Conservation (phyloP, 2,797 vertebrate genomes). For the Malurus leucopterus region DNA sequence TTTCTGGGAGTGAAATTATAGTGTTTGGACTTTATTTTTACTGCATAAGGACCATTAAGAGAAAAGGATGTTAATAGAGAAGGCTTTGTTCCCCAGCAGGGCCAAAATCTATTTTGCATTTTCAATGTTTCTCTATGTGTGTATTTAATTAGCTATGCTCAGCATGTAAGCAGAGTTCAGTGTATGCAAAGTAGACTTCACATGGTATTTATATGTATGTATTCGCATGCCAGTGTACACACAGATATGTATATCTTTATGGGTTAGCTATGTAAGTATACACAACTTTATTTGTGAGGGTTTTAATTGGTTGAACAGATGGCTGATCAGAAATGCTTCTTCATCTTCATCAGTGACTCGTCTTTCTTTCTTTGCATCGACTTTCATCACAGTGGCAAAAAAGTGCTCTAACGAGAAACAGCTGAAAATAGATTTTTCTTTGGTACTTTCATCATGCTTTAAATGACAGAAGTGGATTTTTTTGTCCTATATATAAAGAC, state of each 20-base stretch:
- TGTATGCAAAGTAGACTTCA: conserved; percentile 32
- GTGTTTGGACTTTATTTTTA: conserved; percentile 78
- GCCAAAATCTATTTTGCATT: conserved; percentile 26
- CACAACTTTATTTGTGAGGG: conserved; percentile 24
- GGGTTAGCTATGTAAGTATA: conserved; percentile 1
- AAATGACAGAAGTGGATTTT: conserved; percentile 71
- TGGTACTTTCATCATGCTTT: conserved; percentile 70
- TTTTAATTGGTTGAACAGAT: conserved; percentile 66
- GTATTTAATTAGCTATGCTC: conserved; percentile 38
- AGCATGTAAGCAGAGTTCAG: neutral
- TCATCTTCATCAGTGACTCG: conserved; percentile 70
- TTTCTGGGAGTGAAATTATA: conserved; percentile 71
- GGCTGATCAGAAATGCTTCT: conserved; percentile 62
- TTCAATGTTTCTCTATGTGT: conserved; percentile 1
- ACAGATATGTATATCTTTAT: conserved; percentile 31
- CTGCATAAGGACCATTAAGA: conserved; percentile 65
- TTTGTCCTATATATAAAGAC: conserved; percentile 69
- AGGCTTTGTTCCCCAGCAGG: conserved; percentile 63
- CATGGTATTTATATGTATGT: conserved; percentile 22
- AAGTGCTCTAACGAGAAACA: conserved; percentile 69
- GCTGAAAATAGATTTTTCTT: conserved; percentile 70
- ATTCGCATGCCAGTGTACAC: neutral
- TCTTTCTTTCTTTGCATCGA: conserved; percentile 69
- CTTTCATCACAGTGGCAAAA: conserved; percentile 61
- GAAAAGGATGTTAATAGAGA: conserved; percentile 56